Evolutionary conservation across 1,140 invertebrate species (phyloP).

Genomic region (Aphelinus atriplicis): DNA sequence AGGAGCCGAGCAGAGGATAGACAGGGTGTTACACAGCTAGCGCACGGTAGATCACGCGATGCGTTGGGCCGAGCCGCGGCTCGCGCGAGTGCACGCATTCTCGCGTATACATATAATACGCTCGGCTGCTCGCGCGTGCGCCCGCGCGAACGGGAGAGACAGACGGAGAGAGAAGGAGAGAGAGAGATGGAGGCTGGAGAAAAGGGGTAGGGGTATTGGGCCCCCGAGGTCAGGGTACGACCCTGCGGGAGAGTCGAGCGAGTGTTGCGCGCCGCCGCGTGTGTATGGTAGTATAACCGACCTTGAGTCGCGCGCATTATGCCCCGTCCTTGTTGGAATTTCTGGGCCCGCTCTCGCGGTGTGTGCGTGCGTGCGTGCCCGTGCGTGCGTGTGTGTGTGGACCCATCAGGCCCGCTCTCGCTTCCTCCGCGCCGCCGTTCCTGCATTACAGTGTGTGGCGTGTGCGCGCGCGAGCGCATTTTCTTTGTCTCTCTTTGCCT

Average conservation of each 20-base stretch:
- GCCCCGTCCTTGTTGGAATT: conserved; percentile 65
- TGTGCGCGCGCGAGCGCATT: conserved; percentile 10
- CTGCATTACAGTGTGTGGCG: neutral
- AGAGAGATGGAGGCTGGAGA: neutral
- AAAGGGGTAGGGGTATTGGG: conserved; percentile 34
- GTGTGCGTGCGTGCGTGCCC: conserved; percentile 27
- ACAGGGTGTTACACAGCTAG: no score
- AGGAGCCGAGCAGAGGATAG: no score
- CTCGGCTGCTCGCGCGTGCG: no score
- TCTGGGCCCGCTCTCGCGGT: conserved; percentile 50
- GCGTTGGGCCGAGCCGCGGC: no score
- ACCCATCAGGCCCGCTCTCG: conserved; percentile 49
- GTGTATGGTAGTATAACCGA: conserved; percentile 64
- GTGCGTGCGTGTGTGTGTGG: conserved; percentile 18
- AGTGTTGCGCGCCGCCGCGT: no score
- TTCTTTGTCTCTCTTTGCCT: conserved; percentile 32
- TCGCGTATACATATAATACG: no score
- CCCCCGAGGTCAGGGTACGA: conserved; percentile 56
- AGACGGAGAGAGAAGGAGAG: conserved; percentile 36
- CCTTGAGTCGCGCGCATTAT: conserved; percentile 66
- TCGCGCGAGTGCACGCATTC: no score
- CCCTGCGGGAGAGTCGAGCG: conserved; percentile 46
- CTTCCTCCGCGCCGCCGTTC: conserved; percentile 9
- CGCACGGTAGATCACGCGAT: no score
- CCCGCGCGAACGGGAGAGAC: conserved; percentile 7